These are phyloP conservation scores for Hypotaenidia philippensis DNA, from an alignment of 2,797 vertebrate genomes.

Conservation along the genomic window DNA sequence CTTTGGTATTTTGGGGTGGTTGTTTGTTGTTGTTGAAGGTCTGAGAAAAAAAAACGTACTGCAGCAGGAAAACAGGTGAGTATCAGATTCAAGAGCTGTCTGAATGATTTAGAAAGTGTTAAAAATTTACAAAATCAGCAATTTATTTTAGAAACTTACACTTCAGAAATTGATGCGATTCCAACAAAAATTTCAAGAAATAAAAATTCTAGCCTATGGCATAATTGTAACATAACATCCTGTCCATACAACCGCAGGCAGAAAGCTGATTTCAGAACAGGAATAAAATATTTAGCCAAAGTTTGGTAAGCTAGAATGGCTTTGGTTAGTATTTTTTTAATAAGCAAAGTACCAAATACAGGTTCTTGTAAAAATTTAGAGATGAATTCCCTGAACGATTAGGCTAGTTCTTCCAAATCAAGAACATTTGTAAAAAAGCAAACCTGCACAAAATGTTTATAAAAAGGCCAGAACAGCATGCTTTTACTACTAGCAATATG, in stretches of 20 bases:
- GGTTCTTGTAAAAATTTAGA: neutral
- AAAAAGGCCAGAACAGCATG: neutral
- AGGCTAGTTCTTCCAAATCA: neutral
- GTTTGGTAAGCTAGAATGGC: neutral
- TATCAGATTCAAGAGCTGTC: neutral
- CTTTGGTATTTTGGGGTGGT: no score
- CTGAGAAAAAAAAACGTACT: neutral
- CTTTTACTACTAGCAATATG: neutral
- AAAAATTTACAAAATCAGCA: neutral
- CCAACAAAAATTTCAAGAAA: neutral
- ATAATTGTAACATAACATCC: neutral
- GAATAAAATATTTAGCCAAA: neutral
- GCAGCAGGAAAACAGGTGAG: neutral
- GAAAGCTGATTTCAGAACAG: neutral
- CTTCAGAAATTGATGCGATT: neutral
- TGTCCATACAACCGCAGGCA: neutral
- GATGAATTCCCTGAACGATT: neutral
- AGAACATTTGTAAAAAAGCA: neutral
- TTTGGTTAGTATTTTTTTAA: neutral
- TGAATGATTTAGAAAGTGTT: neutral
- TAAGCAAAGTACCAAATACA: neutral
- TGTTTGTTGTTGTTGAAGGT: neutral
- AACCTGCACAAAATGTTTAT: neutral
- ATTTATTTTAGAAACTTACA: neutral
- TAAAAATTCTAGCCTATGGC: rapidly evolving